A percentile compares a stretch with the other conserved stretches of the same genome.
Evolutionary conservation across 2,113 vertebrate genomes (phyloP).

Genomic region (Pantherophis guttatus): DNA sequence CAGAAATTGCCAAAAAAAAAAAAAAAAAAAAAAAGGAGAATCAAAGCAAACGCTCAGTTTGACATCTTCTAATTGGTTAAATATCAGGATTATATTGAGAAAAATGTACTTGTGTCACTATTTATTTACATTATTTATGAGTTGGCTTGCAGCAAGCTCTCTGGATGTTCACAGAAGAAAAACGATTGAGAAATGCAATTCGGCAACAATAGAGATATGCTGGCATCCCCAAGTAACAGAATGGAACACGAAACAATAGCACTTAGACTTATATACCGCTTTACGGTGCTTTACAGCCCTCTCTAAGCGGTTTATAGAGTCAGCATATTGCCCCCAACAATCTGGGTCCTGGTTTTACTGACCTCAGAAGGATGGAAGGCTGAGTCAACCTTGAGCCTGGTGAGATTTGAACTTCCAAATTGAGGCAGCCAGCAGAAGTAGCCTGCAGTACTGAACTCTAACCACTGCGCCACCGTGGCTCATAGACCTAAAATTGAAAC

Average conservation of each 20-base stretch:
- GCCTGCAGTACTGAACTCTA: too few species aligned
- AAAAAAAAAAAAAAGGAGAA: not conserved
- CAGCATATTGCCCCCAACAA: too few species aligned
- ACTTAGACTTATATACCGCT: too few species aligned
- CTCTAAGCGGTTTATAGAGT: too few species aligned
- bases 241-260: not conserved
- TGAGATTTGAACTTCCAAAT: too few species aligned
- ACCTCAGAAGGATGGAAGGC: too few species aligned
- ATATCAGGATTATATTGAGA: not conserved
- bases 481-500: not conserved
- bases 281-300: too few species aligned
- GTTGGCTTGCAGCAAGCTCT: not conserved
- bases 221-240: not conserved
- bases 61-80: not conserved
- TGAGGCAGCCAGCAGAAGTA: too few species aligned
- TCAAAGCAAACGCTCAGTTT: conserved; percentile 4
- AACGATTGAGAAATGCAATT: not conserved
- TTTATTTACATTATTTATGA: not conserved
- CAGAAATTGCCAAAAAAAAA: not conserved
- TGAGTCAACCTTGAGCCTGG: too few species aligned
- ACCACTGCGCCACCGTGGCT: too few species aligned
- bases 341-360: too few species aligned
- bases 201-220: not conserved
- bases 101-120: not conserved
- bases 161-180: not conserved